Conservation (phyloP, 2,888 invertebrate species). For the Anthophora plumipes region DNA sequence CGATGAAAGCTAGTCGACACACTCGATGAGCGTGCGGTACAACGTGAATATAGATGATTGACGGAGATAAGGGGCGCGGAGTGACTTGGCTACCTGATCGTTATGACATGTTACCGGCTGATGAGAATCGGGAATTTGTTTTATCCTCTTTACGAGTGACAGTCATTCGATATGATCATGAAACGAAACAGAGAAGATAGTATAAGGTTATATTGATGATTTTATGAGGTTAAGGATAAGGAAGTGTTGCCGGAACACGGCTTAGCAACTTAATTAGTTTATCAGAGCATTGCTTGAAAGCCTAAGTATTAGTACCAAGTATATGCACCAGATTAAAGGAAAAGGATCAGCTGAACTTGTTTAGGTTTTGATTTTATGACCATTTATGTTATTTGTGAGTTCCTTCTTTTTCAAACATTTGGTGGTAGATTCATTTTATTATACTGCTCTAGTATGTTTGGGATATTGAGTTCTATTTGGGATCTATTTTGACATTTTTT, state of each 20-base stretch:
- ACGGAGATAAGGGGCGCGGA: constrained; percentile 25
- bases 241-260: background rate
- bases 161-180: background rate
- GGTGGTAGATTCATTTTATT: too few relatives aligned
- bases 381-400: too few relatives aligned
- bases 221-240: background rate
- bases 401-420: too few relatives aligned
- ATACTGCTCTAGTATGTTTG: too few relatives aligned
- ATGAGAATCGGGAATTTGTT: constrained; percentile 29
- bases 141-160: background rate
- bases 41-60: constrained; percentile 10
- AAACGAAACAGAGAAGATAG: background rate
- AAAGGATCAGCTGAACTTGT: too few relatives aligned
- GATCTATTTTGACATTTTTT: too few relatives aligned
- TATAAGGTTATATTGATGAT: constrained; percentile 1
- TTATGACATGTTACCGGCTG: constrained; percentile 26
- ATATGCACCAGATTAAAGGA: too few relatives aligned
- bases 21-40: constrained; percentile 10
- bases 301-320: too few relatives aligned
- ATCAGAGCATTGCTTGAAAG: too few relatives aligned
- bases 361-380: too few relatives aligned
- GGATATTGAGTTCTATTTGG: too few relatives aligned
- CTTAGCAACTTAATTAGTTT: too few relatives aligned
- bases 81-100: constrained; percentile 29
- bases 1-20: constrained; percentile 37